These are phyloP conservation scores for Proales similis DNA, from an alignment of 1,140 invertebrate species.

Conservation along the genomic window DNA sequence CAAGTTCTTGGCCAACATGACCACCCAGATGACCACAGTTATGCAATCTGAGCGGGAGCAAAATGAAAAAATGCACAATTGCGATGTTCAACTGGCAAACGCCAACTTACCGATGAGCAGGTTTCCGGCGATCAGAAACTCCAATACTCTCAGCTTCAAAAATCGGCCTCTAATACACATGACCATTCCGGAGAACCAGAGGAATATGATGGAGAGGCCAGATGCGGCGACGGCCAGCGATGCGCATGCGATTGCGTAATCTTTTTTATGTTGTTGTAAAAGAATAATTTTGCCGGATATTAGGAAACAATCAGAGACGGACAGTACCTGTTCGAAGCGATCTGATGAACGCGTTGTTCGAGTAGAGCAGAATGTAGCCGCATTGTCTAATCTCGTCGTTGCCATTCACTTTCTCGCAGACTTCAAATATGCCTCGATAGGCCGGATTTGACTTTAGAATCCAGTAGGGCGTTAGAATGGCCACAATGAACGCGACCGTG, in stretches of 20 bases:
- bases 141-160: background rate
- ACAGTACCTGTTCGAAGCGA: background rate
- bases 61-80: background rate
- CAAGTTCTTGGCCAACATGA: slow-evolving; percentile 32
- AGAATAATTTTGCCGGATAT: background rate
- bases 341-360: slow-evolving; percentile 11
- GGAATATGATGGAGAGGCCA: slow-evolving; percentile 7
- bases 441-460: slow-evolving; percentile 24
- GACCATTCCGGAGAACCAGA: slow-evolving; percentile 1
- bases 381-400: background rate
- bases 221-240: slow-evolving; percentile 17
- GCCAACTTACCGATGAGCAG: slow-evolving; percentile 19
- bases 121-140: slow-evolving; percentile 27
- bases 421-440: slow-evolving; percentile 34
- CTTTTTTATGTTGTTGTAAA: background rate
- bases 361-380: slow-evolving; percentile 28
- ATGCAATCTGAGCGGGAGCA: background rate
- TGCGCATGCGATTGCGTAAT: slow-evolving; percentile 30
- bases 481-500: slow-evolving; percentile 36
- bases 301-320: background rate
- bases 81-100: background rate
- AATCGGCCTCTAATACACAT: background rate
- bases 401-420: background rate
- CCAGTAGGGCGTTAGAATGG: slow-evolving; percentile 33
- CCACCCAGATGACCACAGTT: slow-evolving; percentile 28